Evolutionary conservation across 2,113 vertebrate genomes (phyloP).

Genomic region (Microcebus griseorufus): DNA sequence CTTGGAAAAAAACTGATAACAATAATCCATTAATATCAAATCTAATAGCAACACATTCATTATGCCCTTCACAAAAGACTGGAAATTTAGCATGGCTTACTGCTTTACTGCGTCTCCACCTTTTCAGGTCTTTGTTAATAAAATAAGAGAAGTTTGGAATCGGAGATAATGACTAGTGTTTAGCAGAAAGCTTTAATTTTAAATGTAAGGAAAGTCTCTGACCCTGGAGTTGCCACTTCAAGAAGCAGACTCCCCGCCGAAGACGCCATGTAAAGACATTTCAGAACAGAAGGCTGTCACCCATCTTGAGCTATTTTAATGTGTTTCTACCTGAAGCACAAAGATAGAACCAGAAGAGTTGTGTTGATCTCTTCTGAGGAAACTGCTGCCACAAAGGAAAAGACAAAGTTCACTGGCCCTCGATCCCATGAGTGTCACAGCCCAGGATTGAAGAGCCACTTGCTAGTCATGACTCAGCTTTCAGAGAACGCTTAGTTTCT

Average conservation of each 20-base stretch:
- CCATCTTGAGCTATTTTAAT: neutral
- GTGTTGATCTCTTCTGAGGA: neutral
- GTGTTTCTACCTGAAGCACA: neutral
- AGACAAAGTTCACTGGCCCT: neutral
- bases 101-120: neutral
- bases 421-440: neutral
- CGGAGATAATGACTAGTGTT: too few relatives aligned
- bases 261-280: neutral
- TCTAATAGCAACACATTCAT: neutral
- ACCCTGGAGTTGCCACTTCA: too few relatives aligned
- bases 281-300: neutral
- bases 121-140: neutral
- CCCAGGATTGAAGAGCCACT: neutral
- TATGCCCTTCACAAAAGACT: neutral
- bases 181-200: too few relatives aligned
- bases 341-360: neutral
- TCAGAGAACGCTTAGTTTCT: neutral
- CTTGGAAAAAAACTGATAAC: neutral
- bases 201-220: too few relatives aligned
- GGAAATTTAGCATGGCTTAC: neutral
- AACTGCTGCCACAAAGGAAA: neutral
- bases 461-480: neutral
- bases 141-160: too few relatives aligned
- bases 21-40: neutral
- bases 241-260: neutral